phyloP scores from a whole-genome alignment of 2,113 vertebrate species.

The Chinchilla lanigera region DNA sequence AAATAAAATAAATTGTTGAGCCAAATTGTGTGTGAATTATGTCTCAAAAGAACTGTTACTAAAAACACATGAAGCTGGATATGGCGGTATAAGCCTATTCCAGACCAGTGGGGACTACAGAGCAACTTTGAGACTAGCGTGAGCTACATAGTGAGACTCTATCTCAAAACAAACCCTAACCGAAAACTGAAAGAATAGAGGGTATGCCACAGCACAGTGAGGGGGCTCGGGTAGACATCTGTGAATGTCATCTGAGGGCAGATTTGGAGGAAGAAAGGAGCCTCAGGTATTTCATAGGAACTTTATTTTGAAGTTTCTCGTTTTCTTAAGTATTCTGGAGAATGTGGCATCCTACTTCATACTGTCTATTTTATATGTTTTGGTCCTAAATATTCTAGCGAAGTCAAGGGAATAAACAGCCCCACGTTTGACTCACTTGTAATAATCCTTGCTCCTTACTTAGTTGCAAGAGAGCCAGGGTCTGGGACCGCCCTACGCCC shows the following conservation, averaged over 20 bases:
- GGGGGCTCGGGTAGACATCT: background rate
- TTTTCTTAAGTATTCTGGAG: constrained; percentile 19
- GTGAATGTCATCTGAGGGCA: background rate
- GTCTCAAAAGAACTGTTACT: background rate
- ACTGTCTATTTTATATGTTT: background rate
- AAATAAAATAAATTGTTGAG: background rate
- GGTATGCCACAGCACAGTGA: too few relatives aligned
- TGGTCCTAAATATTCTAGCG: background rate
- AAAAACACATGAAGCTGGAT: background rate
- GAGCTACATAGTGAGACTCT: background rate
- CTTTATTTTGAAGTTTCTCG: background rate
- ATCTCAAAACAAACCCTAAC: background rate
- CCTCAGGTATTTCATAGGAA: background rate
- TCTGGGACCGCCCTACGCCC: accelerated
- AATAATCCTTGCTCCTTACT: background rate
- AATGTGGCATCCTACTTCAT: background rate
- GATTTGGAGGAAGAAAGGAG: background rate
- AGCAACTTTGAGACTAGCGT: background rate
- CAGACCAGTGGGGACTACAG: background rate
- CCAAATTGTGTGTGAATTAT: background rate
- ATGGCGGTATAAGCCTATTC: background rate
- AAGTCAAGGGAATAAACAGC: background rate
- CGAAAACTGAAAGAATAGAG: background rate
- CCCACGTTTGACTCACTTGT: too few relatives aligned
- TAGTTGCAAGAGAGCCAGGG: background rate